phyloP scores from a whole-genome alignment of 1,140 invertebrate genomes.

The Propsilocerus akamusi region DNA sequence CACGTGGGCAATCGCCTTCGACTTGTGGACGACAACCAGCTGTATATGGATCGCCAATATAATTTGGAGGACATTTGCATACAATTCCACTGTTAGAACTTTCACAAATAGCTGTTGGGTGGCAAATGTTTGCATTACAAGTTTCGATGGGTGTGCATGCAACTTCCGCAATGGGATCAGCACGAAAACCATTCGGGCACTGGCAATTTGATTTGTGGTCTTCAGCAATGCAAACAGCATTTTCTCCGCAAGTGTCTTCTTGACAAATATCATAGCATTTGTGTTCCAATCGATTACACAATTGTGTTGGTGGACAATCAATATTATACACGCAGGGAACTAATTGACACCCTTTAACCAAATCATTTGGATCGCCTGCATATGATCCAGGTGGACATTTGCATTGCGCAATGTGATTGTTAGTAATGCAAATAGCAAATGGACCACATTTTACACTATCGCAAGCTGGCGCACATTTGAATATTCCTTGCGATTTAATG shows the following conservation, averaged over 20 bases:
- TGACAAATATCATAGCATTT: constrained; percentile 66
- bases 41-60: constrained; percentile 54
- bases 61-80: constrained; percentile 55
- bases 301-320: constrained; percentile 55
- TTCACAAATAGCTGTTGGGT: constrained; percentile 58
- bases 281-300: constrained; percentile 64
- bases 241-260: constrained; percentile 63
- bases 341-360: constrained; percentile 46
- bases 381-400: constrained; percentile 70
- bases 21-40: constrained; percentile 42
- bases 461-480: constrained; percentile 52
- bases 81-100: constrained; percentile 36
- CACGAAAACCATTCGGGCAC: constrained; percentile 61
- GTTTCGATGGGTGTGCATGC: constrained; percentile 46
- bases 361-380: constrained; percentile 65
- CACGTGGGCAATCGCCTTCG: constrained; percentile 46
- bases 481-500: constrained; percentile 24
- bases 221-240: constrained; percentile 74
- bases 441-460: constrained; percentile 58
- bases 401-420: constrained; percentile 74
- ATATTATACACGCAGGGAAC: constrained; percentile 72
- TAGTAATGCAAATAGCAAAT: constrained; percentile 64
- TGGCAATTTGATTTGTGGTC: constrained; percentile 66
- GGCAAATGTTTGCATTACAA: constrained; percentile 64
- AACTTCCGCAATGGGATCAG: constrained; percentile 63